Conservation (phyloP, 2,113 vertebrate species). For the Notothenia coriiceps region DNA sequence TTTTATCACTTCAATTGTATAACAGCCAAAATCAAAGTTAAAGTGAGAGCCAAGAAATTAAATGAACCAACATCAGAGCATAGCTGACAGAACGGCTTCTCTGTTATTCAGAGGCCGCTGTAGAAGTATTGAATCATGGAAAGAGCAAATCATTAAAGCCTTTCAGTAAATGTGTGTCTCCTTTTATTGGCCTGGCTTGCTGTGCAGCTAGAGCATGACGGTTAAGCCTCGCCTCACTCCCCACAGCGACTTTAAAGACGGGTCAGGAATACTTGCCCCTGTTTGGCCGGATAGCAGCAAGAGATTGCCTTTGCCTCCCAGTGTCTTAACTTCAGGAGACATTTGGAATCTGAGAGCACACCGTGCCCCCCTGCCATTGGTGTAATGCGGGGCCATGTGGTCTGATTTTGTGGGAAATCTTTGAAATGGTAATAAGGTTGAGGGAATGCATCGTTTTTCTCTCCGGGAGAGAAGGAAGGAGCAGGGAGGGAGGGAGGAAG, state of each 20-base stretch:
- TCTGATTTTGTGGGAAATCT: conserved; percentile 72
- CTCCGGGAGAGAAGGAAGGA: conserved; percentile 16
- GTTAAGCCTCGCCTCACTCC: conserved; percentile 40
- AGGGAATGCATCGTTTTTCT: conserved; percentile 53
- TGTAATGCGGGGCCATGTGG: conserved; percentile 56
- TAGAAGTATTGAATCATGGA: conserved; percentile 48
- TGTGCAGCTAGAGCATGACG: conserved; percentile 30
- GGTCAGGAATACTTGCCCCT: conserved; percentile 56
- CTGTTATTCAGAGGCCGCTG: conserved; percentile 17
- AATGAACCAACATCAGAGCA: conserved; percentile 38
- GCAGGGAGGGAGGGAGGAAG: not conserved
- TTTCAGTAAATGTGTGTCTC: conserved; percentile 16
- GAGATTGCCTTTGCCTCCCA: conserved; percentile 50
- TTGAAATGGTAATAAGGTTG: conserved; percentile 77
- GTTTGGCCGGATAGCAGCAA: conserved; percentile 41
- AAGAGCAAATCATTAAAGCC: conserved; percentile 55
- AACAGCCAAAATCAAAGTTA: conserved; percentile 49
- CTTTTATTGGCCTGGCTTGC: conserved; percentile 54
- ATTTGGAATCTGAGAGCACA: conserved; percentile 46
- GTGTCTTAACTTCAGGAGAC: conserved; percentile 65
- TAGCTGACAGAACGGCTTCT: conserved; percentile 31
- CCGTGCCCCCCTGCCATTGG: conserved; percentile 37
- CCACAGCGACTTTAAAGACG: conserved; percentile 61
- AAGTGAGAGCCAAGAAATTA: conserved; percentile 42
- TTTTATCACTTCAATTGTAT: conserved; percentile 33